Conservation (phyloP, 2,888 invertebrate species). For the Brachycybe producta region DNA sequence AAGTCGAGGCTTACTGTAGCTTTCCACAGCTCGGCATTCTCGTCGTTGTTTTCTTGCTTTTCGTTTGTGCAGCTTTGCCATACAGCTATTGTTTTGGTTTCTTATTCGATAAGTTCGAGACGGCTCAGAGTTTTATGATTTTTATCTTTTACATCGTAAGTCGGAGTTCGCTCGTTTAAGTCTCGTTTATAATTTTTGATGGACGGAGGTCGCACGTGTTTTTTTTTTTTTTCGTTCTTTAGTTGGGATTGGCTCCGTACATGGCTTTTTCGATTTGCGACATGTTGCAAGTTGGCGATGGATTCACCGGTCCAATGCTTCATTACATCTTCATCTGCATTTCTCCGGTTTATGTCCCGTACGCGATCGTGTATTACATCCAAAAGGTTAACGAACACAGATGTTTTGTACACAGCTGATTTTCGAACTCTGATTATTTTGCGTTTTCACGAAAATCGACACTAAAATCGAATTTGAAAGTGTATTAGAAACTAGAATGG, state of each 20-base stretch:
- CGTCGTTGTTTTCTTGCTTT: slow-evolving; percentile 38
- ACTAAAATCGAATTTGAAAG: too few relatives aligned
- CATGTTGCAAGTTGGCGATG: slow-evolving; percentile 34
- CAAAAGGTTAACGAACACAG: slow-evolving; percentile 64
- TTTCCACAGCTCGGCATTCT: slow-evolving; percentile 27
- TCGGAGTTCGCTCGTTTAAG: slow-evolving; percentile 17
- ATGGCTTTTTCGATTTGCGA: slow-evolving; percentile 56
- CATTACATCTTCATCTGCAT: slow-evolving; percentile 59
- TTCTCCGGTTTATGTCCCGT: slow-evolving; percentile 68
- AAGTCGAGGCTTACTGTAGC: slow-evolving; percentile 24
- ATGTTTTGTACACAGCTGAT: too few relatives aligned
- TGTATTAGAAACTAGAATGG: too few relatives aligned
- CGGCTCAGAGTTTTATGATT: slow-evolving; percentile 54
- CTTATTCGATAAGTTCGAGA: slow-evolving; percentile 67
- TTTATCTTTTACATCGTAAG: slow-evolving; percentile 28
- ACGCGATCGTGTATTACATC: slow-evolving; percentile 67
- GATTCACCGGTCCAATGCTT: slow-evolving; percentile 47
- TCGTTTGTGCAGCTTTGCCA: slow-evolving; percentile 60
- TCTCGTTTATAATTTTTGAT: slow-evolving; percentile 39
- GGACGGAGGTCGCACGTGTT: slow-evolving; percentile 41
- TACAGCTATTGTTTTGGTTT: slow-evolving; percentile 65
- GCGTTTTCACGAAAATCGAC: too few relatives aligned
- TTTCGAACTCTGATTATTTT: too few relatives aligned
- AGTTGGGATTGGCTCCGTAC: slow-evolving; percentile 56
- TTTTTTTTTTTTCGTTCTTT: slow-evolving; percentile 22